phyloP scores from a whole-genome alignment of 2,888 invertebrate species.

The Pherbina coryleti region DNA sequence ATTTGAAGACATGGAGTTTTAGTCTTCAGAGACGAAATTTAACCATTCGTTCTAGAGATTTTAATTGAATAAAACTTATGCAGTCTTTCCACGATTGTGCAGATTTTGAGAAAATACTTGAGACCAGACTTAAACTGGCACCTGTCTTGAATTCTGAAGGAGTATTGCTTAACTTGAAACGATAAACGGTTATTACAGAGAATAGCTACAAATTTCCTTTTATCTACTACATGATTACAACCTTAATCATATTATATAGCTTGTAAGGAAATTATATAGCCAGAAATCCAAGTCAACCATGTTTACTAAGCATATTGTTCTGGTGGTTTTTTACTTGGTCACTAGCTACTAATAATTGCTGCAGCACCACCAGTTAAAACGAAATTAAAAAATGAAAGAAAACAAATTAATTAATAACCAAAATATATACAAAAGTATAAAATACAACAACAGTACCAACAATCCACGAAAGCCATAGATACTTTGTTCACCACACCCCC shows the following conservation, averaged over 20 bases:
- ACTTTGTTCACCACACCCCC: slow-evolving; percentile 48
- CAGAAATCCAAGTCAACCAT: too few relatives aligned
- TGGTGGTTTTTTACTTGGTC: not conserved
- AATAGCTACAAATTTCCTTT: too few relatives aligned
- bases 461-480: not conserved
- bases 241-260: too few relatives aligned
- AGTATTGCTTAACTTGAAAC: too few relatives aligned
- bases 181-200: too few relatives aligned
- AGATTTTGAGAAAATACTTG: too few relatives aligned
- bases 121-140: too few relatives aligned
- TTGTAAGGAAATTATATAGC: not conserved
- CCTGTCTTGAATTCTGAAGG: too few relatives aligned
- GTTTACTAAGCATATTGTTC: too few relatives aligned
- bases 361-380: slow-evolving; percentile 17
- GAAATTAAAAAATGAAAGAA: slow-evolving; percentile 31
- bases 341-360: slow-evolving; percentile 45
- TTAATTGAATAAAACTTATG: too few relatives aligned
- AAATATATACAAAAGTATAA: slow-evolving; percentile 37
- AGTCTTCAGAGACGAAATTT: not conserved
- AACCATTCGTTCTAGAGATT: not conserved
- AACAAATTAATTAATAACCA: slow-evolving; percentile 24
- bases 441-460: slow-evolving; percentile 12
- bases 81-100: too few relatives aligned
- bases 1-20: not conserved
- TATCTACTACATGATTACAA: too few relatives aligned